phyloP scores from a whole-genome alignment of 2,888 invertebrate genomes.

The Auanema freiburgensis region DNA sequence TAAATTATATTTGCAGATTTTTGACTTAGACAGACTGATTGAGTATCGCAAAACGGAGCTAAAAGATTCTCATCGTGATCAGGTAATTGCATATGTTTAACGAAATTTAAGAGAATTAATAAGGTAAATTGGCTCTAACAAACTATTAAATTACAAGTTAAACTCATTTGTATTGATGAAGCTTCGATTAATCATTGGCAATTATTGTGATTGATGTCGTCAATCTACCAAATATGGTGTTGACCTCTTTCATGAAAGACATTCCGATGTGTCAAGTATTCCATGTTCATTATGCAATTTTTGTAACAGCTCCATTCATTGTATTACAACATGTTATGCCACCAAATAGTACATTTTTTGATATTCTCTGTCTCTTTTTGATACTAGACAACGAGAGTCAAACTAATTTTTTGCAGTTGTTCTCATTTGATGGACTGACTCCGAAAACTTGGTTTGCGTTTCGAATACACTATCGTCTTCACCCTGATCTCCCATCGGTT shows the following conservation, averaged over 20 bases:
- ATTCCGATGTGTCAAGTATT: no score
- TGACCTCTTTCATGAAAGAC: no score
- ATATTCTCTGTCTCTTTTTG: not conserved
- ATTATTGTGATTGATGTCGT: no score
- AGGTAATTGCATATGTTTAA: slow-evolving; percentile 23
- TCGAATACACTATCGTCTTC: slow-evolving; percentile 58
- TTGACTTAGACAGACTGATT: slow-evolving; percentile 39
- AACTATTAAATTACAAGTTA: no score
- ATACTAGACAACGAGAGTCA: slow-evolving; percentile 11
- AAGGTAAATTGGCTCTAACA: no score
- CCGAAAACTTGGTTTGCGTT: slow-evolving; percentile 61
- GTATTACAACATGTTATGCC: not conserved
- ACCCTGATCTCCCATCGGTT: slow-evolving; percentile 32
- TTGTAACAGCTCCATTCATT: not conserved
- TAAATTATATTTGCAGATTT: slow-evolving; percentile 27
- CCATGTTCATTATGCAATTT: no score
- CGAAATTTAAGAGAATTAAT: no score
- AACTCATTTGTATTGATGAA: no score
- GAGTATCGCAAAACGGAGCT: slow-evolving; percentile 45
- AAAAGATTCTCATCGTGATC: slow-evolving; percentile 40
- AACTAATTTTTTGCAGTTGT: slow-evolving; percentile 47
- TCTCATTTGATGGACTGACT: slow-evolving; percentile 60
- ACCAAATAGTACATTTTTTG: no score
- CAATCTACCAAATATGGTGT: no score
- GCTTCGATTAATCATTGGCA: no score